Conservation (phyloP, 2,888 invertebrate species). For the Erannis defoliaria region DNA sequence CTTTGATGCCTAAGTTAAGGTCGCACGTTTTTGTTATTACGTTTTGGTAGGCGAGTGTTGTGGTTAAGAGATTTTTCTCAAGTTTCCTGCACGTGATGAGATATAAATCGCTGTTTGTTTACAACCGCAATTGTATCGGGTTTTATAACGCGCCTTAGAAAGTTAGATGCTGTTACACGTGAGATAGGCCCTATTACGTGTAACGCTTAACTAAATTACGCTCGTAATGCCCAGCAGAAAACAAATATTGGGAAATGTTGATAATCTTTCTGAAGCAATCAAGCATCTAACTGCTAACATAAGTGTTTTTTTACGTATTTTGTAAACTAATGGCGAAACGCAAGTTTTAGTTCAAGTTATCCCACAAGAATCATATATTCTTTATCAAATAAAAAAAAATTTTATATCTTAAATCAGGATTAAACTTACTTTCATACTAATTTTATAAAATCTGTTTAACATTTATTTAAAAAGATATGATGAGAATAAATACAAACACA, state of each 20-base stretch:
- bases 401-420: too few relatives aligned
- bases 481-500: too few relatives aligned
- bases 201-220: slow-evolving; percentile 33
- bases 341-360: too few relatives aligned
- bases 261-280: slow-evolving; percentile 25
- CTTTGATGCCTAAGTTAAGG: slow-evolving; percentile 41
- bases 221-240: slow-evolving; percentile 6
- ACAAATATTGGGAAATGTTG: slow-evolving; percentile 1
- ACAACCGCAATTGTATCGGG: slow-evolving; percentile 31
- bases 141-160: slow-evolving; percentile 32
- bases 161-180: slow-evolving; percentile 25
- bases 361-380: too few relatives aligned
- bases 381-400: too few relatives aligned
- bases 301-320: too few relatives aligned
- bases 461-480: too few relatives aligned
- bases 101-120: slow-evolving; percentile 31
- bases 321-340: too few relatives aligned
- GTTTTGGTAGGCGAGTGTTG: slow-evolving; percentile 31
- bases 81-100: slow-evolving; percentile 33
- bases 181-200: slow-evolving; percentile 17
- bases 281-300: too few relatives aligned
- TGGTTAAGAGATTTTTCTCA: slow-evolving; percentile 31
- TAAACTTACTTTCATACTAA: too few relatives aligned
- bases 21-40: slow-evolving; percentile 31
- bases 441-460: too few relatives aligned